Evolutionary conservation across 2,888 invertebrate genomes (phyloP).

Genomic region (Drosophila differens): DNA sequence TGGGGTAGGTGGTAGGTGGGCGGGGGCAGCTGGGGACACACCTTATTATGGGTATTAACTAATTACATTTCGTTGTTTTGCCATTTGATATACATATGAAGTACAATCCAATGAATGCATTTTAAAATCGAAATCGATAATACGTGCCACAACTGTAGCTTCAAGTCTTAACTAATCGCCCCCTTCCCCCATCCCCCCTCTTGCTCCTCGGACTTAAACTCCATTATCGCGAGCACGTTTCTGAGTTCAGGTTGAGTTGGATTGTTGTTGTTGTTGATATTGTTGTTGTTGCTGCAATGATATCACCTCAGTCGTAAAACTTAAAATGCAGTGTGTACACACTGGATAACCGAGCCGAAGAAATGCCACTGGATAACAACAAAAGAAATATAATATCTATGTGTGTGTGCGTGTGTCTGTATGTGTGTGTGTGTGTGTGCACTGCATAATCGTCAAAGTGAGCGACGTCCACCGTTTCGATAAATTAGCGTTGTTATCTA

Average conservation of each 20-base stretch:
- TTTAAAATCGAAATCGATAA: conserved; percentile 73
- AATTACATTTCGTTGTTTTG: conserved; percentile 80
- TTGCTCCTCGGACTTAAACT: conserved; percentile 40
- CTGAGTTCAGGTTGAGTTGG: conserved; percentile 43
- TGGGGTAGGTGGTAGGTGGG: not conserved
- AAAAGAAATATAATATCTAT: conserved; percentile 10
- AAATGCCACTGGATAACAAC: conserved; percentile 18
- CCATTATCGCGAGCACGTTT: conserved; percentile 71
- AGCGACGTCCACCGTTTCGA: conserved; percentile 52
- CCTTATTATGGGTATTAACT: conserved; percentile 75
- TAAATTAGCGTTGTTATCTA: conserved; percentile 75
- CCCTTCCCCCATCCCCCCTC: not conserved
- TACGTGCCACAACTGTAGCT: conserved; percentile 61
- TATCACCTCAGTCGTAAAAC: conserved; percentile 48
- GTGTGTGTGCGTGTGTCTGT: not conserved
- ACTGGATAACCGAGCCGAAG: conserved; percentile 14
- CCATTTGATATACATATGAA: conserved; percentile 67
- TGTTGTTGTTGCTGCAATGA: conserved; percentile 40
- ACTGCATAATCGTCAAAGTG: conserved; percentile 19
- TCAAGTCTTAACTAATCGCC: conserved; percentile 38
- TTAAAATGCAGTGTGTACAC: conserved; percentile 42
- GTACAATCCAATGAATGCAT: conserved; percentile 60
- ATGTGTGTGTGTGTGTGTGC: conserved; percentile 9
- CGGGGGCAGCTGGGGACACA: conserved; percentile 54
- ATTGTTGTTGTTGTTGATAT: conserved; percentile 25